Conservation (phyloP, 2,113 vertebrate species). For the Grantiella picta region DNA sequence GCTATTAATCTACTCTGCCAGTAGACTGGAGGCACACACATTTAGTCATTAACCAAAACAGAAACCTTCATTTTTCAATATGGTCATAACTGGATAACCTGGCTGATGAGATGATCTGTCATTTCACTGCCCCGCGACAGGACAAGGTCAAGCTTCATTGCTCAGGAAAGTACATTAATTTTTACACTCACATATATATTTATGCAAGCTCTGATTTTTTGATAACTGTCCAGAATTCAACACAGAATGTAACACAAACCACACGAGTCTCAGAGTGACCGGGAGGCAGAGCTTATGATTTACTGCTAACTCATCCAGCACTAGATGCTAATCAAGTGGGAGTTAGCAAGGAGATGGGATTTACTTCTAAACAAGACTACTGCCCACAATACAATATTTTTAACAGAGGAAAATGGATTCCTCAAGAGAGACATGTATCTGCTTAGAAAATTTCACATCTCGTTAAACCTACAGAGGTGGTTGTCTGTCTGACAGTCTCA, state of each 20-base stretch:
- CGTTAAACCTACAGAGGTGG: not conserved
- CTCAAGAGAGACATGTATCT: not conserved
- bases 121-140: constrained; percentile 41
- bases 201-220: not conserved
- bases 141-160: constrained; percentile 64
- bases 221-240: not conserved
- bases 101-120: constrained; percentile 66
- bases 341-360: constrained; percentile 27
- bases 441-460: not conserved
- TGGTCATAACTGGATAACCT: constrained; percentile 66
- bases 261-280: not conserved
- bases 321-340: not conserved
- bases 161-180: constrained; percentile 44
- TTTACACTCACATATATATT: not conserved
- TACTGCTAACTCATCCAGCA: not conserved
- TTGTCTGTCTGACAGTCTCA: not conserved
- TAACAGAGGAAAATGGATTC: not conserved
- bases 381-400: not conserved
- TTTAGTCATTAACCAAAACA: constrained; percentile 63
- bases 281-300: not conserved
- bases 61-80: constrained; percentile 61
- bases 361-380: not conserved
- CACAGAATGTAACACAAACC: not conserved
- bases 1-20: constrained; percentile 39
- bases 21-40: constrained; percentile 8